phyloP scores from a whole-genome alignment of 2,113 vertebrate species.

The Girardinichthys multiradiatus region DNA sequence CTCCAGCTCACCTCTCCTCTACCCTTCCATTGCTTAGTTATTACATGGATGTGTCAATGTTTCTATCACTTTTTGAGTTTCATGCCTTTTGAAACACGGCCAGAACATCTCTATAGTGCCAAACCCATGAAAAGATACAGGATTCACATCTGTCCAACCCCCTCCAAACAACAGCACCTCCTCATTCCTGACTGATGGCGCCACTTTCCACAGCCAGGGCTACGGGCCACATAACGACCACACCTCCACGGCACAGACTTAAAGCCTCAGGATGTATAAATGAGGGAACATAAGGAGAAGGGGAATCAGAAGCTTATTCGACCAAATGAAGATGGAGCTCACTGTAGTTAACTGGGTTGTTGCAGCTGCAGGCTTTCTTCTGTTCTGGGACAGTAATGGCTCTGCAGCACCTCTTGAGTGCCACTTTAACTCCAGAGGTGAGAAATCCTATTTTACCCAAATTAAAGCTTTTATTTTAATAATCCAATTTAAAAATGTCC shows the following conservation, averaged over 20 bases:
- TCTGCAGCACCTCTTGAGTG: constrained; percentile 85
- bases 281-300: constrained; percentile 47
- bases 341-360: constrained; percentile 56
- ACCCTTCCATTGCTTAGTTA: constrained; percentile 78
- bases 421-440: constrained; percentile 91
- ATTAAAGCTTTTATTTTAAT: accelerated
- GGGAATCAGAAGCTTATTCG: constrained; percentile 35
- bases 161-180: constrained; percentile 41
- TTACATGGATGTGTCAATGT: constrained; percentile 79
- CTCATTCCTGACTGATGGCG: constrained; percentile 55
- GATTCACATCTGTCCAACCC: constrained; percentile 37
- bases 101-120: constrained; percentile 69
- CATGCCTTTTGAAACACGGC: constrained; percentile 78
- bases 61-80: constrained; percentile 78
- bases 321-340: constrained; percentile 82
- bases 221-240: constrained; percentile 56
- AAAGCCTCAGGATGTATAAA: constrained; percentile 76
- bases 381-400: constrained; percentile 73
- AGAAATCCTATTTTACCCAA: constrained; percentile 45
- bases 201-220: constrained; percentile 53
- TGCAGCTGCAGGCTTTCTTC: constrained; percentile 58
- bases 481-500: accelerated
- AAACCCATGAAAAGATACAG: constrained; percentile 67
- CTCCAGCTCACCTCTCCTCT: constrained; percentile 62
- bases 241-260: constrained; percentile 55